A percentile compares a stretch with the other conserved stretches of the same genome.
Evolutionary conservation across 2,113 vertebrate species (phyloP).

Genomic region (Isurus oxyrinchus): DNA sequence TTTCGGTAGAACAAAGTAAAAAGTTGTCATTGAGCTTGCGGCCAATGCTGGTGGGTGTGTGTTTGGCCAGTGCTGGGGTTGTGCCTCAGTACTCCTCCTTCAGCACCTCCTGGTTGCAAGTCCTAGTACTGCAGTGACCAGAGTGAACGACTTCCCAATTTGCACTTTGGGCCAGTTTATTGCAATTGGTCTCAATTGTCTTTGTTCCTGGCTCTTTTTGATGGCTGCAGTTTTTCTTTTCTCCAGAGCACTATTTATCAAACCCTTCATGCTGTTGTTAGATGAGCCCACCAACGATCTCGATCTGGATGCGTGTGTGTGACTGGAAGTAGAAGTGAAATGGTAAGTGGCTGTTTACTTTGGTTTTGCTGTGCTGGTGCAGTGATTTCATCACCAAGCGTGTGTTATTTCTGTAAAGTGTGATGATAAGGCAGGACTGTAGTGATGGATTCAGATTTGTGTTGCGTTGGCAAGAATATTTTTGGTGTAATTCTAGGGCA

Average conservation of each 20-base stretch:
- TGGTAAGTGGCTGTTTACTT: slow-evolving; percentile 61
- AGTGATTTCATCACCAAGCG: neutral
- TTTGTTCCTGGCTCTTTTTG: neutral
- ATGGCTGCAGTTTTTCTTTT: slow-evolving; percentile 5
- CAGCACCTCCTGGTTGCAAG: neutral
- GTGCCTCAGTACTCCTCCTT: too few species aligned
- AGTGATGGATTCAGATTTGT: neutral
- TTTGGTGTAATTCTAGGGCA: neutral
- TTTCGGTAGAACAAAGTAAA: neutral
- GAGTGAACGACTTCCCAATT: too few species aligned
- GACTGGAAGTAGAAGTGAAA: slow-evolving; percentile 92
- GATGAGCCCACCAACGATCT: slow-evolving; percentile 97
- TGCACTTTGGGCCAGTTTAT: neutral
- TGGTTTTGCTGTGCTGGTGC: too few species aligned
- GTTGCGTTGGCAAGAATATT: neutral
- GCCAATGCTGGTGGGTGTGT: neutral
- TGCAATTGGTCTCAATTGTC: neutral
- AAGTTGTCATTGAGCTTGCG: too few species aligned
- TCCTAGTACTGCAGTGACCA: neutral
- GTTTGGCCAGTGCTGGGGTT: neutral
- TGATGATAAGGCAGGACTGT: neutral
- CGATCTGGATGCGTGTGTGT: slow-evolving; percentile 94
- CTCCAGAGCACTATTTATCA: slow-evolving; percentile 85
- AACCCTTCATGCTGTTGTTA: slow-evolving; percentile 93
- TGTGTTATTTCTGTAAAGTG: neutral